These are phyloP conservation scores for Priapulus caudatus DNA, from an alignment of 2,888 invertebrate genomes.

Conservation along the genomic window DNA sequence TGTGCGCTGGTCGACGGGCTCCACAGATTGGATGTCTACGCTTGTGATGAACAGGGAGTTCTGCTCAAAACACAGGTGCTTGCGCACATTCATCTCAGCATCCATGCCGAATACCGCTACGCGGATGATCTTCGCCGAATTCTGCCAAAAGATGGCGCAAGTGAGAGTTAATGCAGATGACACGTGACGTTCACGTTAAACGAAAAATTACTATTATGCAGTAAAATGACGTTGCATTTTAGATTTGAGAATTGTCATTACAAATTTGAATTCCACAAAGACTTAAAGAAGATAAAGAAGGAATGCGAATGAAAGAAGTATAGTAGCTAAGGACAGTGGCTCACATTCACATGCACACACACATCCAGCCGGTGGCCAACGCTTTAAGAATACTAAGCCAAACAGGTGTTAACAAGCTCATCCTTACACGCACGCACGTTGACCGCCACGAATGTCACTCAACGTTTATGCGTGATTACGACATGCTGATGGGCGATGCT, in stretches of 20 bases:
- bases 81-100: conserved; percentile 38
- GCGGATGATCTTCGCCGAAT: conserved; percentile 43
- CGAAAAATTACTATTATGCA: neutral
- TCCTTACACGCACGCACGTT: too few relatives aligned
- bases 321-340: neutral
- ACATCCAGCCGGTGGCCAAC: too few relatives aligned
- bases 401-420: too few relatives aligned
- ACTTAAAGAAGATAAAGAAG: too few relatives aligned
- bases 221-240: neutral
- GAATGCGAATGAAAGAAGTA: neutral
- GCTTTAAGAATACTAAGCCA: too few relatives aligned
- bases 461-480: too few relatives aligned
- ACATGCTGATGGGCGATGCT: too few relatives aligned
- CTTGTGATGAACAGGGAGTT: conserved; percentile 42
- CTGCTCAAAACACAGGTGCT: conserved; percentile 39
- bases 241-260: too few relatives aligned
- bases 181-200: neutral
- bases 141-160: conserved; percentile 31
- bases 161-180: neutral
- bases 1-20: conserved; percentile 44
- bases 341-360: too few relatives aligned
- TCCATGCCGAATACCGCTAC: conserved; percentile 43
- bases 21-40: conserved; percentile 44
- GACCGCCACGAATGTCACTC: too few relatives aligned
- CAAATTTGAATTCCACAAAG: too few relatives aligned